These are phyloP conservation scores for Orthosia incerta DNA, from an alignment of 2,888 invertebrate genomes.

Conservation along the genomic window DNA sequence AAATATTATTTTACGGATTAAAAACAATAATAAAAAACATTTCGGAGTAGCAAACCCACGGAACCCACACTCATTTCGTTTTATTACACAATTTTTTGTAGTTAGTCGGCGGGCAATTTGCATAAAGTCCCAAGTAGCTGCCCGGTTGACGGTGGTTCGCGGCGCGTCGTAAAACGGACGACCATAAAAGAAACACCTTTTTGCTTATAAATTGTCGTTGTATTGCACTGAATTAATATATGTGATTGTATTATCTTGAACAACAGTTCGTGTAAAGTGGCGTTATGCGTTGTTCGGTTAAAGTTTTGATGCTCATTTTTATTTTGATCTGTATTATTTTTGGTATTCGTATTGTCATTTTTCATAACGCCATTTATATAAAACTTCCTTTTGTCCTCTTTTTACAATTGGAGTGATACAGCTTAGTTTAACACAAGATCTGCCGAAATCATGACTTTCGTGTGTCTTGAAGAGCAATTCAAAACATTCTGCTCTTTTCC, in stretches of 20 bases:
- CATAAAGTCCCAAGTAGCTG: slow-evolving; percentile 87
- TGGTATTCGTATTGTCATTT: background rate
- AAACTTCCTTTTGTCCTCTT: background rate
- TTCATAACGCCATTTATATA: background rate
- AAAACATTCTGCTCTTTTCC: background rate
- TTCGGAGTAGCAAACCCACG: slow-evolving; percentile 26
- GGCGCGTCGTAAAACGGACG: slow-evolving; percentile 81
- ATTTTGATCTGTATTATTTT: slow-evolving; percentile 1
- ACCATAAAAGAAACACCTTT: slow-evolving; percentile 87
- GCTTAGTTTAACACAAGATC: background rate
- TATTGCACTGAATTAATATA: slow-evolving; percentile 72
- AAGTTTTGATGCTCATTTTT: slow-evolving; percentile 36
- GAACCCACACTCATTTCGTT: slow-evolving; percentile 63
- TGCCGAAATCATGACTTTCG: background rate
- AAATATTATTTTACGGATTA: background rate
- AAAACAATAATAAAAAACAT: background rate
- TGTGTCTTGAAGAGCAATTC: background rate
- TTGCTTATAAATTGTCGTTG: slow-evolving; percentile 76
- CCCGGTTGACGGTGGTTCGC: slow-evolving; percentile 73
- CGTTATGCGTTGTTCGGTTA: slow-evolving; percentile 55
- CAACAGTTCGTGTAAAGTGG: slow-evolving; percentile 61
- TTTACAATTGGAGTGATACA: too few relatives aligned
- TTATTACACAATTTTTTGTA: slow-evolving; percentile 74
- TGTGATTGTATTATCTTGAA: slow-evolving; percentile 70
- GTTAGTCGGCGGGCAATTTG: slow-evolving; percentile 80